A percentile compares a stretch with the other conserved stretches of the same genome.
phyloP scores from a whole-genome alignment of 2,797 vertebrate genomes.

The Anabas testudineus region DNA sequence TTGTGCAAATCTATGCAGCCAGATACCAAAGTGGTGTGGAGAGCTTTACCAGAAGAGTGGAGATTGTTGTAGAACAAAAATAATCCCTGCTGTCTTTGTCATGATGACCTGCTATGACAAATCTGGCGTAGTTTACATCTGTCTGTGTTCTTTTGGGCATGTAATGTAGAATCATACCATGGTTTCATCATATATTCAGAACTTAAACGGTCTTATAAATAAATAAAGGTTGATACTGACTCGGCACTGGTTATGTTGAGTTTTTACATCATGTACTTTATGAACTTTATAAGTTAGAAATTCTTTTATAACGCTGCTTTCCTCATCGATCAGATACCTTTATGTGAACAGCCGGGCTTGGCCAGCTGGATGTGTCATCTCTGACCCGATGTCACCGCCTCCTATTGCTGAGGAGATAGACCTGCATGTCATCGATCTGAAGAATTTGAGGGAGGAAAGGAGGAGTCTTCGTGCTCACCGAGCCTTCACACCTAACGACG shows the following conservation, averaged over 20 bases:
- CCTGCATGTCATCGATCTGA: slow-evolving; percentile 94
- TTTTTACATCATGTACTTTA: too few species aligned
- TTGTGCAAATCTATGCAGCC: not conserved
- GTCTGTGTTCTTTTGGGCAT: not conserved
- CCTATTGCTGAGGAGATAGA: slow-evolving; percentile 98
- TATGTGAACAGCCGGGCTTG: slow-evolving; percentile 98
- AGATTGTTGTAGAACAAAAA: too few species aligned
- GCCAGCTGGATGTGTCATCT: slow-evolving; percentile 92
- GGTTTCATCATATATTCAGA: not conserved
- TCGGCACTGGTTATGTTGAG: too few species aligned
- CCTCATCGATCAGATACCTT: slow-evolving; percentile 86
- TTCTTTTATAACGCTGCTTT: not conserved
- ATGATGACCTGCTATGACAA: not conserved
- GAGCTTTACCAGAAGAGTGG: not conserved
- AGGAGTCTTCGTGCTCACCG: slow-evolving; percentile 92
- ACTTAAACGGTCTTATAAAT: not conserved
- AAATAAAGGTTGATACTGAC: not conserved
- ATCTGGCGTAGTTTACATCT: not conserved
- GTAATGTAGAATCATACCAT: not conserved
- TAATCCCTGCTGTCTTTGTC: too few species aligned
- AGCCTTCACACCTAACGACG: slow-evolving; percentile 95
- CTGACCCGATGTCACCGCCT: slow-evolving; percentile 94
- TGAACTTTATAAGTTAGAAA: too few species aligned
- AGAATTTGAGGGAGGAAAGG: slow-evolving; percentile 93
- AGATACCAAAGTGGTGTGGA: not conserved